phyloP scores from a whole-genome alignment of 1,140 invertebrate species.

The Megathymus violae region DNA sequence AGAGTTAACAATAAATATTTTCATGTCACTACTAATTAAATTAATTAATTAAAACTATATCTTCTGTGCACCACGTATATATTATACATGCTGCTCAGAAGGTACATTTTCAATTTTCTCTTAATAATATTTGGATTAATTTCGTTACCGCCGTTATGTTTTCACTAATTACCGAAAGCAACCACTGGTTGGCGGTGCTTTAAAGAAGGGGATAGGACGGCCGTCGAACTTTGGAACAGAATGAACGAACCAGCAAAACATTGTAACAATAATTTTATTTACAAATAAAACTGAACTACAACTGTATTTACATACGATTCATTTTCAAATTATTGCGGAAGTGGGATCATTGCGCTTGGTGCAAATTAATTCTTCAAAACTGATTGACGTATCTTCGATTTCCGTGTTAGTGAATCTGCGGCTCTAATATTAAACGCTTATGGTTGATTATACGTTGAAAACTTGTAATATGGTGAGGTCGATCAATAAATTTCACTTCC shows the following conservation, averaged over 20 bases:
- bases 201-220: conserved; percentile 76
- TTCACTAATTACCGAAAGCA: conserved; percentile 77
- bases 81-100: too few relatives aligned
- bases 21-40: too few relatives aligned
- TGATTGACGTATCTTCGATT: conserved; percentile 49
- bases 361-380: conserved; percentile 57
- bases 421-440: conserved; percentile 23
- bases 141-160: too few relatives aligned
- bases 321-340: conserved; percentile 55
- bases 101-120: too few relatives aligned
- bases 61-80: too few relatives aligned
- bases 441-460: conserved; percentile 27
- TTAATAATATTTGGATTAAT: too few relatives aligned
- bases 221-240: conserved; percentile 68
- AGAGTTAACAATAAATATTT: too few relatives aligned
- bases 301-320: conserved; percentile 40
- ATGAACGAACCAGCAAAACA: conserved; percentile 37
- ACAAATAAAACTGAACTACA: conserved; percentile 40
- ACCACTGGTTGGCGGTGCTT: conserved; percentile 55
- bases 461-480: conserved; percentile 43
- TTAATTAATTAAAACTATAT: too few relatives aligned
- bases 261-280: conserved; percentile 37
- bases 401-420: conserved; percentile 30
- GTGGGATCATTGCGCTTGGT: conserved; percentile 79
- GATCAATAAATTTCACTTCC: conserved; percentile 66